Conservation (phyloP, 2,113 vertebrate species). For the Chaetura pelagica region DNA sequence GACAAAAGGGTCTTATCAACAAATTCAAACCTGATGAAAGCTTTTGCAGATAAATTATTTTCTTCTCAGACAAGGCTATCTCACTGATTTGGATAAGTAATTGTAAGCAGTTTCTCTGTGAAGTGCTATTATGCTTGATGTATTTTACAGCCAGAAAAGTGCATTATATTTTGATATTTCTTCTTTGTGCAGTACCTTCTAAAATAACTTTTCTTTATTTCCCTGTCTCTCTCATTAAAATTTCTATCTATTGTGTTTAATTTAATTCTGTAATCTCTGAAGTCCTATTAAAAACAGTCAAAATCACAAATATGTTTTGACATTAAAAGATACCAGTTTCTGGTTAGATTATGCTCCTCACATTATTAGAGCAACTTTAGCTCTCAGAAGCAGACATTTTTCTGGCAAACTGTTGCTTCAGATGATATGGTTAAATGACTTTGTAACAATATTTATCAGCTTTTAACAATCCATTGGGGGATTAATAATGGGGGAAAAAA, state of each 20-base stretch:
- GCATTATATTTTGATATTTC: background rate
- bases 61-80: background rate
- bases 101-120: slow-evolving; percentile 13
- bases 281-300: background rate
- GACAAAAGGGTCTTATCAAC: slow-evolving; percentile 12
- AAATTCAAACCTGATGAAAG: background rate
- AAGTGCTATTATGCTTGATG: slow-evolving; percentile 6
- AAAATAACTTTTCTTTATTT: slow-evolving; percentile 6
- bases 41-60: background rate
- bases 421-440: background rate
- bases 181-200: background rate
- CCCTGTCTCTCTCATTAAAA: background rate
- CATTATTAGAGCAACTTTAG: background rate
- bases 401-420: background rate
- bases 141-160: slow-evolving; percentile 17
- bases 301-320: background rate
- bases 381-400: background rate
- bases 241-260: slow-evolving; percentile 14
- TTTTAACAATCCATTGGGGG: background rate
- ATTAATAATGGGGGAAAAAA: background rate
- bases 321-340: background rate
- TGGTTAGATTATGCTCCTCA: background rate
- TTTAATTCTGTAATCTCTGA: slow-evolving; percentile 33
- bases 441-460: background rate
- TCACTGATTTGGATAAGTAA: slow-evolving; percentile 19